phyloP scores from a whole-genome alignment of 2,113 vertebrate genomes.

The Misgurnus mizolepis region DNA sequence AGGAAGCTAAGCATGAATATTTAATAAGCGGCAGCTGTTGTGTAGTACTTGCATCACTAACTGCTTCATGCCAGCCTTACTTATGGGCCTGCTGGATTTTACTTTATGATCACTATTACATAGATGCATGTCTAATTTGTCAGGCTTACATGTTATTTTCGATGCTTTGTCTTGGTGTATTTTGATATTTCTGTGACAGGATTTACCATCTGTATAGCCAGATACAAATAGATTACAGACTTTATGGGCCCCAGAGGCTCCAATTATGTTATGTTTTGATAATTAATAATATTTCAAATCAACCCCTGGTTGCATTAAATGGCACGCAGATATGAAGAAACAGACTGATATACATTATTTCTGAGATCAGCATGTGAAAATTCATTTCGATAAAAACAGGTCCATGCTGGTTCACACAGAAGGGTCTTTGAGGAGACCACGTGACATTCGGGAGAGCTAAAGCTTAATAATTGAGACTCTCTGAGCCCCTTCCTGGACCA shows the following conservation, averaged over 20 bases:
- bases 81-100: conserved; percentile 36
- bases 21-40: conserved; percentile 66
- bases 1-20: conserved; percentile 67
- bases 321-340: no score
- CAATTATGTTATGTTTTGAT: no score
- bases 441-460: conserved; percentile 26
- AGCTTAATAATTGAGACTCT: conserved; percentile 41
- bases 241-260: no score
- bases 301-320: no score
- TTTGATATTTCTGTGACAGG: not conserved
- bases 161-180: not conserved
- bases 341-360: not conserved
- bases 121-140: conserved; percentile 12
- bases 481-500: conserved; percentile 29
- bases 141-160: not conserved
- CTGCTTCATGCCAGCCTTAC: conserved; percentile 42
- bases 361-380: no score
- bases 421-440: not conserved
- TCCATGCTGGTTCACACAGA: not conserved
- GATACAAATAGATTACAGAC: no score
- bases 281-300: not conserved
- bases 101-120: conserved; percentile 16
- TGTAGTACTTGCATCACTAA: conserved; percentile 51
- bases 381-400: not conserved
- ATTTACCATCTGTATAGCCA: no score